phyloP scores from a whole-genome alignment of 2,113 vertebrate species.

The Nothobranchius furzeri region DNA sequence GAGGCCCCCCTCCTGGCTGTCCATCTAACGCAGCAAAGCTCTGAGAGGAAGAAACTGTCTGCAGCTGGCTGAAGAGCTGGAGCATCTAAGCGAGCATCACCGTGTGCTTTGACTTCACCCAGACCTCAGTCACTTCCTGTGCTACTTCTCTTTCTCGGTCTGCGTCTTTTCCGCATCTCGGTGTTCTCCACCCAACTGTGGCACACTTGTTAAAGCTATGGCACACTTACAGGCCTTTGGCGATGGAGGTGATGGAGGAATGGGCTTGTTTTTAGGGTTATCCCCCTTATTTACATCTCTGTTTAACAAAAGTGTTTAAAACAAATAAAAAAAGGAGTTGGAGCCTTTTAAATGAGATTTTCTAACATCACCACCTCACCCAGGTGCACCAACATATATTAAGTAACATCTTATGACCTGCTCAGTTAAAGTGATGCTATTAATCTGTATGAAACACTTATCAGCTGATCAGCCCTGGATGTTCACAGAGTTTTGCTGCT shows the following conservation, averaged over 20 bases:
- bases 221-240: not conserved
- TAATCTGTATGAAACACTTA: too few species aligned
- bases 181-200: not conserved
- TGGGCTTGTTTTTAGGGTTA: not conserved
- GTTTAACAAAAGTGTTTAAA: not conserved
- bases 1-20: constrained; percentile 65
- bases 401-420: too few species aligned
- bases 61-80: constrained; percentile 18
- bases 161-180: constrained; percentile 33
- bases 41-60: constrained; percentile 39
- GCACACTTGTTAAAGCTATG: not conserved
- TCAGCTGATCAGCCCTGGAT: too few species aligned
- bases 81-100: constrained; percentile 18
- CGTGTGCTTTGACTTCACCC: constrained; percentile 37
- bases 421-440: too few species aligned
- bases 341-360: too few species aligned
- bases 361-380: too few species aligned
- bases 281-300: too few species aligned
- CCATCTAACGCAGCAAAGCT: not conserved
- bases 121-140: constrained; percentile 80
- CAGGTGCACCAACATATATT: too few species aligned
- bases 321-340: not conserved
- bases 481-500: too few species aligned
- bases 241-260: not conserved
- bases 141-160: constrained; percentile 72